A percentile compares a stretch with the other conserved stretches of the same genome.
Conservation (phyloP, 1,140 invertebrate genomes). For the Propsilocerus akamusi region DNA sequence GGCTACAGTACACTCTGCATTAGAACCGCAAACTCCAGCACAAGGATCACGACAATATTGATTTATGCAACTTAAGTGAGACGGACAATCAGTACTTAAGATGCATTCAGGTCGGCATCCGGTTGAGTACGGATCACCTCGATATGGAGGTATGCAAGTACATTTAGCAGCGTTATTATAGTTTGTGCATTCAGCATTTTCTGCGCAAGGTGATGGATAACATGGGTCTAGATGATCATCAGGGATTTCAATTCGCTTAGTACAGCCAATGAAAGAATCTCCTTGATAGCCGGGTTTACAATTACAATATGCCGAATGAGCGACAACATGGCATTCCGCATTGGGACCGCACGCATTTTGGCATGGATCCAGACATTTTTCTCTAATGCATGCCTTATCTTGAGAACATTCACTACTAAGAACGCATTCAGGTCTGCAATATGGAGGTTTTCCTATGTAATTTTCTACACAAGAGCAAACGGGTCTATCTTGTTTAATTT, state of each 20-base stretch:
- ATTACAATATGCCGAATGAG: conserved; percentile 63
- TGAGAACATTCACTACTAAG: conserved; percentile 54
- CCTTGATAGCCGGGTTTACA: conserved; percentile 57
- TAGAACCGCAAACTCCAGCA: conserved; percentile 59
- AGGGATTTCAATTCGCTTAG: conserved; percentile 28
- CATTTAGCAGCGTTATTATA: conserved; percentile 45
- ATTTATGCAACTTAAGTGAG: conserved; percentile 60
- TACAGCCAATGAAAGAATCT: conserved; percentile 63
- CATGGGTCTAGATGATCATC: conserved; percentile 40
- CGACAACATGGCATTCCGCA: conserved; percentile 59
- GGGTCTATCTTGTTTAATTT: conserved; percentile 53
- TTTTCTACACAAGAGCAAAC: conserved; percentile 61
- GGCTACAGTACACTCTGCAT: conserved; percentile 57
- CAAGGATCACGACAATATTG: conserved; percentile 73
- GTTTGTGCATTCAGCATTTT: conserved; percentile 53
- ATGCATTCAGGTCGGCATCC: conserved; percentile 65
- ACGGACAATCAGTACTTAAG: conserved; percentile 58
- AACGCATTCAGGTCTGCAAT: conserved; percentile 55
- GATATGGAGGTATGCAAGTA: conserved; percentile 66
- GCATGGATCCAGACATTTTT: conserved; percentile 65
- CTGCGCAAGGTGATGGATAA: conserved; percentile 60
- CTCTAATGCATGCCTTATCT: conserved; percentile 57
- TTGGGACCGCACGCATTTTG: conserved; percentile 53
- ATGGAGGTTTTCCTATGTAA: conserved; percentile 50
- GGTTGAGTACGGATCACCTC: conserved; percentile 58